phyloP scores from a whole-genome alignment of 2,113 vertebrate genomes.

The Lepus europaeus region DNA sequence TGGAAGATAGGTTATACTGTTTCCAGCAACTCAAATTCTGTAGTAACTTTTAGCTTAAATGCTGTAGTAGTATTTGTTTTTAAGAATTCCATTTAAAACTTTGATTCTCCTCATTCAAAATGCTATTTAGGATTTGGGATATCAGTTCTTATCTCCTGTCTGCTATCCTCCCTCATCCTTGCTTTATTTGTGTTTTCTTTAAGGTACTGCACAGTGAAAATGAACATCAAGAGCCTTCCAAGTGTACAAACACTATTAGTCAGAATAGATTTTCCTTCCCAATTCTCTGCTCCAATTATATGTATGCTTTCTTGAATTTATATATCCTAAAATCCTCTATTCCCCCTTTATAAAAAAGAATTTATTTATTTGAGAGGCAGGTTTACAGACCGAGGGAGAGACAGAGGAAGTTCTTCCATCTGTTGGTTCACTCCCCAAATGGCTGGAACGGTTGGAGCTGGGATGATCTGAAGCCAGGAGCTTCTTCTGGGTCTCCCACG shows the following conservation, averaged over 20 bases:
- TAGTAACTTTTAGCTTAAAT: conserved; percentile 30
- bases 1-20: neutral
- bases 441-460: too few relatives aligned
- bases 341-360: too few relatives aligned
- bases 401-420: too few relatives aligned
- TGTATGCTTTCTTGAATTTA: neutral
- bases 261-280: neutral
- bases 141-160: neutral
- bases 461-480: too few relatives aligned
- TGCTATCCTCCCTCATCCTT: neutral
- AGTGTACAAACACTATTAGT: neutral
- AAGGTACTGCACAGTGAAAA: neutral
- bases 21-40: neutral
- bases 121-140: neutral
- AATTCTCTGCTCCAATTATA: conserved; percentile 1
- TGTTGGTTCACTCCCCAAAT: too few relatives aligned
- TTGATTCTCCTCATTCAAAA: neutral
- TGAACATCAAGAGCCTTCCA: neutral
- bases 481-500: too few relatives aligned
- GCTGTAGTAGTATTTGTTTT: conserved; percentile 2
- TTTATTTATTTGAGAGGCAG: too few relatives aligned
- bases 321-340: neutral
- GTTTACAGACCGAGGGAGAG: too few relatives aligned
- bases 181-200: neutral
- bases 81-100: conserved; percentile 10